These are phyloP conservation scores for Torymus auratus DNA, from an alignment of 2,888 invertebrate species.

Conservation along the genomic window DNA sequence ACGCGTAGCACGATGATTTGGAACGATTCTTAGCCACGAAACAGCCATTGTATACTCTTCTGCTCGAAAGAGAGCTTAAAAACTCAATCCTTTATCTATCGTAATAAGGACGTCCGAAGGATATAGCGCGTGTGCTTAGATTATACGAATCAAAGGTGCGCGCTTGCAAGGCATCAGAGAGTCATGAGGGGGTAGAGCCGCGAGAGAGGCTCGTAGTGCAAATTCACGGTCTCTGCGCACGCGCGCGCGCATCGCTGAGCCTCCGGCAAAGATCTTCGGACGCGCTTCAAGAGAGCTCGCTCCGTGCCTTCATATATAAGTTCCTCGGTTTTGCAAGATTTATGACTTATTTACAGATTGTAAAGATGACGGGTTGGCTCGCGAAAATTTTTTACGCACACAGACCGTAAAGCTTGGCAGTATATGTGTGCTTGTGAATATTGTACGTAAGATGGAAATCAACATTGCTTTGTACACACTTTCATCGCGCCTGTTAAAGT, in stretches of 20 bases:
- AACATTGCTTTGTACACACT: too few relatives aligned
- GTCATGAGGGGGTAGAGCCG: not conserved
- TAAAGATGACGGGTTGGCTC: not conserved
- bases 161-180: not conserved
- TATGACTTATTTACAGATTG: slow-evolving; percentile 43
- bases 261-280: not conserved
- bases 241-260: slow-evolving; percentile 1
- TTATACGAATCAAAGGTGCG: slow-evolving; percentile 24
- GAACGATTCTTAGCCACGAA: too few relatives aligned
- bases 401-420: not conserved
- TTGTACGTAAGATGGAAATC: too few relatives aligned
- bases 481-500: too few relatives aligned
- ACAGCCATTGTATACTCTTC: too few relatives aligned
- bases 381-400: not conserved
- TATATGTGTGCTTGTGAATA: too few relatives aligned
- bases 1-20: too few relatives aligned
- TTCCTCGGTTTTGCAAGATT: slow-evolving; percentile 15
- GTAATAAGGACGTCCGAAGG: not conserved
- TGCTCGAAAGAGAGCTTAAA: too few relatives aligned
- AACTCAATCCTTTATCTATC: too few relatives aligned
- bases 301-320: not conserved
- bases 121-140: not conserved
- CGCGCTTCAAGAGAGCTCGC: not conserved
- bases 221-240: slow-evolving; percentile 30
- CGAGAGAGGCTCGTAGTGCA: slow-evolving; percentile 10